These are phyloP conservation scores for Acropora yongei DNA, from an alignment of 64 coral and sea anemone species.

Conservation along the genomic window DNA sequence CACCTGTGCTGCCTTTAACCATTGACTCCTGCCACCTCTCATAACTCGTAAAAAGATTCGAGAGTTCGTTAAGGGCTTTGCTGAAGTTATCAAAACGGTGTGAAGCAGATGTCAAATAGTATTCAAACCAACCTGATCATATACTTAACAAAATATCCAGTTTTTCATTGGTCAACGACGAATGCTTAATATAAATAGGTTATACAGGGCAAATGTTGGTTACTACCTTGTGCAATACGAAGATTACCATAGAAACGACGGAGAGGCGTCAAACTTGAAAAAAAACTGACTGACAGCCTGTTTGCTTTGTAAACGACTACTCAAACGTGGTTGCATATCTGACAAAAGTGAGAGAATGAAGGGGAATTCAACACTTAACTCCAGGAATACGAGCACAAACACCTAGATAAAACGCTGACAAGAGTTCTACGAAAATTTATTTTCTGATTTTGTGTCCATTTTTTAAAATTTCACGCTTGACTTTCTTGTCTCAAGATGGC, in stretches of 20 bases:
- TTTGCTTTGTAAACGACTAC: background rate
- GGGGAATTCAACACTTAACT: background rate
- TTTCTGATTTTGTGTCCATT: too few relatives aligned
- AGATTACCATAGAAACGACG: too few relatives aligned
- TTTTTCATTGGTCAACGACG: background rate
- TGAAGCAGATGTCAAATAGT: background rate
- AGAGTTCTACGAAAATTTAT: too few relatives aligned
- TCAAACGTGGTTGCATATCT: too few relatives aligned
- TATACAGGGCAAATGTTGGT: too few relatives aligned
- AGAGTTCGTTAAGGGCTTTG: background rate
- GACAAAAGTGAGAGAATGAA: background rate
- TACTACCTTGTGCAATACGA: too few relatives aligned
- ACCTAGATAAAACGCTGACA: background rate
- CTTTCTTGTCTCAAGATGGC: background rate
- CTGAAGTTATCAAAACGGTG: constrained; percentile 8
- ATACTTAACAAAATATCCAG: background rate
- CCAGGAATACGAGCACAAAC: background rate
- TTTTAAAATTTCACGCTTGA: background rate
- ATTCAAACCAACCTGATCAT: background rate
- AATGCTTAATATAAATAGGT: background rate
- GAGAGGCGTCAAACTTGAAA: too few relatives aligned
- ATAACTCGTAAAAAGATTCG: background rate
- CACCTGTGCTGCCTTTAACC: background rate
- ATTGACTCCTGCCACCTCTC: background rate
- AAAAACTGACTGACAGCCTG: too few relatives aligned